phyloP scores from a whole-genome alignment of 2,797 vertebrate genomes.

The Sebastes diaconus region DNA sequence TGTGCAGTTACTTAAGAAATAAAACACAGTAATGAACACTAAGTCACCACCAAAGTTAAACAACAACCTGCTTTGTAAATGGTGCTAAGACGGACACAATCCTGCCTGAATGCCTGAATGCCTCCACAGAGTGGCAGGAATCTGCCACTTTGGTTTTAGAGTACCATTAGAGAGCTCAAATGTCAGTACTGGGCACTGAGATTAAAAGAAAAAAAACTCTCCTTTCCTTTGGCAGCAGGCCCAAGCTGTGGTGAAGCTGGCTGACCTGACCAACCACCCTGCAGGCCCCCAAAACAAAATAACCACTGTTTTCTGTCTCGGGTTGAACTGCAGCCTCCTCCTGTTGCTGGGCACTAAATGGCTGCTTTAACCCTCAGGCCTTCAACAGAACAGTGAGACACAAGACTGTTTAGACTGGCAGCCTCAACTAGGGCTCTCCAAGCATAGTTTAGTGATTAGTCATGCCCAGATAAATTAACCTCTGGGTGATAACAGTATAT shows the following conservation, averaged over 20 bases:
- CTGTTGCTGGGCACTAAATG: conserved; percentile 40
- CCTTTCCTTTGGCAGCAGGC: conserved; percentile 54
- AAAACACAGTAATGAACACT: background rate
- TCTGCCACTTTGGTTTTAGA: too few species aligned
- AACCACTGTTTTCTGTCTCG: conserved; percentile 63
- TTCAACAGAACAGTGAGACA: conserved; percentile 46
- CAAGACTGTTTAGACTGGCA: conserved; percentile 63
- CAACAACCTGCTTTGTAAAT: background rate
- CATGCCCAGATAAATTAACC: conserved; percentile 47
- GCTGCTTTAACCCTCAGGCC: conserved; percentile 51
- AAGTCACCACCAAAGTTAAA: background rate
- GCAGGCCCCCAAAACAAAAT: conserved; percentile 70
- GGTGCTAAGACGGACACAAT: background rate
- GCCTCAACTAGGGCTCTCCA: conserved; percentile 1
- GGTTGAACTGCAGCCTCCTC: conserved; percentile 37
- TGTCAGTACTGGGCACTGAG: conserved; percentile 54
- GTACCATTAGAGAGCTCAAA: conserved; percentile 50
- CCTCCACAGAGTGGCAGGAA: too few species aligned
- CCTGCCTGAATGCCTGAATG: background rate
- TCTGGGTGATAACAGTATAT: conserved; percentile 19
- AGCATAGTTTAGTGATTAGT: conserved; percentile 31
- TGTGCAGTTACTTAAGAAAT: background rate
- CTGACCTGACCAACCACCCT: conserved; percentile 50
- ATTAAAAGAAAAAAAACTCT: conserved; percentile 34
- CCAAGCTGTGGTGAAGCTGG: conserved; percentile 43